Evolutionary conservation across 2,888 invertebrate species (phyloP), one percentile per base, ranked within the genome.

Genomic region (Spodoptera littoralis): DNA sequence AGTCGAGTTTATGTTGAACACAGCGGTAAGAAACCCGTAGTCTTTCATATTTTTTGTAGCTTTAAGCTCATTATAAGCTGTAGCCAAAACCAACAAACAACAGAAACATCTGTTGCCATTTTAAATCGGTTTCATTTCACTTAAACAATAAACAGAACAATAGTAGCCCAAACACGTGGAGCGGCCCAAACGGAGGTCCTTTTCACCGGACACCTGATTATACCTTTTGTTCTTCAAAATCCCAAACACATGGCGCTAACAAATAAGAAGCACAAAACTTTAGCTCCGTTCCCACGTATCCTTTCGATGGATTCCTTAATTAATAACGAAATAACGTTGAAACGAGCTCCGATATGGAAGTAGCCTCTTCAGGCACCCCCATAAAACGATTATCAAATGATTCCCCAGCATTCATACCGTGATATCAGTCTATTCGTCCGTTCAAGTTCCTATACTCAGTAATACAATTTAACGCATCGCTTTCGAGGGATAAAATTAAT

Each of bases 361-460:
- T 88, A 90, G 87, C 89, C 86, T 90, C 85, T 89, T 89, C 87
- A 86, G 86, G 85, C 84, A 90, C 90, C 91, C 91, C 89, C 88
- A 89, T 94, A 93, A 93, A 94, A 92, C 93, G 91, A 93, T 94
- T 92, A 93, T 90, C 91, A 90, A 92, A 91, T 90, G 88, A 91
- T 88, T 88, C 89, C 86, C 77, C 82, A 76, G 83, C 87, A 86
- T 88, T 87, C 85, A 86, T 81, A 82, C 82, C 79, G 82, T 82
- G 86, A 82, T 89, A 90, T 88, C 88, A 84, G 85, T 88, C 85
- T 85, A 86, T 88, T 84, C 84, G 83, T 82, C 84, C 84, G 85
- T 89, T 88, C 86, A 84, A 83, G 76, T 84, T 36, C 36, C 36
- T 36, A 8, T 36, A 36, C 36, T 36, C 83, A 72, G 84, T 88